Base-by-base conservation (phyloP, 2,888 invertebrate species). In the Eristalis tenax region DNA sequence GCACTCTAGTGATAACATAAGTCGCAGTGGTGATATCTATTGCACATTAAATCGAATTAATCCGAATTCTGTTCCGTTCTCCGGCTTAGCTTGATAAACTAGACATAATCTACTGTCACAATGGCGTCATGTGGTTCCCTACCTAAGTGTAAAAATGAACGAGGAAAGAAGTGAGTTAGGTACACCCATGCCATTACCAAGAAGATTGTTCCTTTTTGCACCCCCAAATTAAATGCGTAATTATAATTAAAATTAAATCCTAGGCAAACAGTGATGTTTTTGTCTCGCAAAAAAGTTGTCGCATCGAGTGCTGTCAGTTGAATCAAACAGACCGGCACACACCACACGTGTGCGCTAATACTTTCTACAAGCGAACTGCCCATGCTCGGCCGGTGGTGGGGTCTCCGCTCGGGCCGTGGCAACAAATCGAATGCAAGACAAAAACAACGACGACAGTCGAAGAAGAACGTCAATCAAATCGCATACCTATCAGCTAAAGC, bases 341-440 rank as follows among this genome's bases (percentile, higher is more conserved):
- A 68, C 22, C 73, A 78, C 23, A 26, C 68, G 59, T 50, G 1
- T 18, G 5, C 26, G 61, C 40, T 68, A 84, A 84, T 85, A 81
- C 76, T 85, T 85, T 81, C 80, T 70, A 80, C 63, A 50, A 22
- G 2, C 22, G 6, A 11, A 23, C 3, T 18, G 15, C 10, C 8
- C 13, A 22, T 1, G 23, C 3, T 23, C 22, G 57, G 3, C 22
- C 22, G n/a, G 8, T 35, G 35, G 35, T 35, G 35, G 40, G 22
- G 13, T 35, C 4, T n/a, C 11, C 40, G 38, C 18, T 38, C 28
- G 26, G 35, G 35, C 22, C n/a, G 28, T 38, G 70, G 83, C 76
- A 83, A 87, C 87, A 87, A 87, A 79, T 87, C 76, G 79, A 76
- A 79, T 87, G 87, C 87, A 80, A 87, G 73, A 87, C 87, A 83